Percentiles rank a stretch among this genome's conserved stretches.
phyloP scores from a whole-genome alignment of 2,888 invertebrate genomes.

The Drosophila pseudotalamancana region DNA sequence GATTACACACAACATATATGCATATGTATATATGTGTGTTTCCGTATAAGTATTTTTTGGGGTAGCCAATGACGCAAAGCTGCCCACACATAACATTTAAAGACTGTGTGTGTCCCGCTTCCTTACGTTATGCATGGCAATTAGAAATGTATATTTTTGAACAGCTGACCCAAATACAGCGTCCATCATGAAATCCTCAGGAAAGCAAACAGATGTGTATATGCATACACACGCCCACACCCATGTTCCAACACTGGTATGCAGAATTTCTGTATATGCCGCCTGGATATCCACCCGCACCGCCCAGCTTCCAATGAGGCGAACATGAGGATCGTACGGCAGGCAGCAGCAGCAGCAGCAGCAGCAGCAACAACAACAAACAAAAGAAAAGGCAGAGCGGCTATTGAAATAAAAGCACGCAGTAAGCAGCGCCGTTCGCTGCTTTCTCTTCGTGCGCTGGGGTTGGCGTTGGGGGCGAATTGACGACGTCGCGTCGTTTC shows the following conservation, averaged over 20 bases:
- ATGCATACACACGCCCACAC: neutral
- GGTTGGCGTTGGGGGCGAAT: constrained; percentile 50
- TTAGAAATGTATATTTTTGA: constrained; percentile 72
- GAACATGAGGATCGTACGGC: constrained; percentile 43
- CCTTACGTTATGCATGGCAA: constrained; percentile 60
- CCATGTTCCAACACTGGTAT: constrained; percentile 1
- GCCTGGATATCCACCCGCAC: constrained; percentile 55
- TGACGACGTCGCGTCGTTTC: constrained; percentile 17
- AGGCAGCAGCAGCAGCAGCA: constrained; percentile 26
- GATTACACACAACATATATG: constrained; percentile 1
- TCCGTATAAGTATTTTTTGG: constrained; percentile 45
- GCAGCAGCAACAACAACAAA: constrained; percentile 32
- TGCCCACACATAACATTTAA: constrained; percentile 18
- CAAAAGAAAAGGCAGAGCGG: constrained; percentile 25
- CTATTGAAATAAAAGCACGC: constrained; percentile 49
- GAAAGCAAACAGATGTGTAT: constrained; percentile 19
- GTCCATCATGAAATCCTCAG: constrained; percentile 55
- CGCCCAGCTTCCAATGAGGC: constrained; percentile 30
- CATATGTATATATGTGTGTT: neutral
- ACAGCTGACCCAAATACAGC: constrained; percentile 66
- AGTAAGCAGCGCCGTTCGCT: constrained; percentile 40
- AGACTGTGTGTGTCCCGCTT: constrained; percentile 30
- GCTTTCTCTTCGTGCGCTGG: constrained; percentile 70
- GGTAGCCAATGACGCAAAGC: constrained; percentile 49
- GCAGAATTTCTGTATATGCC: constrained; percentile 27